A percentile compares a stretch with the other conserved stretches of the same genome.
These are phyloP conservation scores for Phyto melanocephala DNA, from an alignment of 2,888 invertebrate species.

Conservation along the genomic window DNA sequence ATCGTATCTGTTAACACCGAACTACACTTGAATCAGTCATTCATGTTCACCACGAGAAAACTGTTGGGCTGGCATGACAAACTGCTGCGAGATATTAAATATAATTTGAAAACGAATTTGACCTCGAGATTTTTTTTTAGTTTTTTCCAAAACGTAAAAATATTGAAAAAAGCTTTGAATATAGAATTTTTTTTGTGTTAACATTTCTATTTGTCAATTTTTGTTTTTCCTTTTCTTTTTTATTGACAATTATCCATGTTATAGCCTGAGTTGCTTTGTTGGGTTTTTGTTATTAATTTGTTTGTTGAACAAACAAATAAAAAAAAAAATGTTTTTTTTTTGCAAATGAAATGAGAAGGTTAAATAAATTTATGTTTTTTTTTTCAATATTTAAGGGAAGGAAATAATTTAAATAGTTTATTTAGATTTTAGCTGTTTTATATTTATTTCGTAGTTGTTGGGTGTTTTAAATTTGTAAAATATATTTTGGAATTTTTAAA, in stretches of 20 bases:
- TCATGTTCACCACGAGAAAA: too few species aligned
- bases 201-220: background rate
- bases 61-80: too few species aligned
- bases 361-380: background rate
- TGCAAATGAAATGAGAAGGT: constrained; percentile 7
- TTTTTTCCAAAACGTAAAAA: background rate
- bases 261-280: background rate
- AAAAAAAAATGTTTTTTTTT: background rate
- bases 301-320: background rate
- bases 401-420: background rate
- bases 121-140: constrained; percentile 44
- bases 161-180: background rate
- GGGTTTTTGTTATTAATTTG: background rate
- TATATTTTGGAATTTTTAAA: background rate
- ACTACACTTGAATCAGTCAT: too few species aligned
- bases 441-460: background rate
- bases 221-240: background rate
- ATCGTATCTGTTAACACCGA: too few species aligned
- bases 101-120: constrained; percentile 18
- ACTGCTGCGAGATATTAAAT: too few species aligned
- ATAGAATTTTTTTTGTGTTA: background rate
- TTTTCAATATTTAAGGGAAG: background rate
- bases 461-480: too few species aligned
- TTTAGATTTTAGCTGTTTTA: background rate
- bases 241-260: background rate